Evolutionary conservation across 2,888 invertebrate genomes (phyloP).

Genomic region (Leptothorax acervorum): DNA sequence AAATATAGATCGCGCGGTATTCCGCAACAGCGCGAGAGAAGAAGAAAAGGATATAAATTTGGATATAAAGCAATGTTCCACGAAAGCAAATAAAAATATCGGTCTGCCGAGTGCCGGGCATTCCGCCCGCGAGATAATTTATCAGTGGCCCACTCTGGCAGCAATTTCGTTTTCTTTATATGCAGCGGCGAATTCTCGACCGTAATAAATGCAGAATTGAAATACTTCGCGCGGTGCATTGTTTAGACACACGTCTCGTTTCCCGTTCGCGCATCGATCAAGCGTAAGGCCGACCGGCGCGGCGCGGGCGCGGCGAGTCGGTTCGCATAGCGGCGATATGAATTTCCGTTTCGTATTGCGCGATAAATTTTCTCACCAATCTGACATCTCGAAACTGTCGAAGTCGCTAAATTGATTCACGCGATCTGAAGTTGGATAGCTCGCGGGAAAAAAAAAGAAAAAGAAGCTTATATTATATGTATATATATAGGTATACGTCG

Average conservation of each 20-base stretch:
- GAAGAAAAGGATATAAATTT: constrained; percentile 35
- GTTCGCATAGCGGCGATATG: constrained; percentile 34
- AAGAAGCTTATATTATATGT: neutral
- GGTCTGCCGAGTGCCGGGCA: constrained; percentile 29
- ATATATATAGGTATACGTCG: neutral
- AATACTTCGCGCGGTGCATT: constrained; percentile 35
- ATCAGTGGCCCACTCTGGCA: constrained; percentile 7
- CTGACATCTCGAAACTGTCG: constrained; percentile 47
- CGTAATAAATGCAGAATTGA: constrained; percentile 53
- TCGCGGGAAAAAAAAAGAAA: neutral
- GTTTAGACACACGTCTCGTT: constrained; percentile 33
- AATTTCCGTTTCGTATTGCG: constrained; percentile 38
- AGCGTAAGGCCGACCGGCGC: constrained; percentile 1
- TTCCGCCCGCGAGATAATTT: constrained; percentile 34
- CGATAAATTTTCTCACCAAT: constrained; percentile 51
- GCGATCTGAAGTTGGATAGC: constrained; percentile 45
- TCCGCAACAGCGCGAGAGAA: constrained; percentile 8
- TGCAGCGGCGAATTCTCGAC: constrained; percentile 29
- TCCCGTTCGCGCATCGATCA: constrained; percentile 34
- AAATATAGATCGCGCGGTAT: neutral
- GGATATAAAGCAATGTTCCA: constrained; percentile 48
- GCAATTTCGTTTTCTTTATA: constrained; percentile 44
- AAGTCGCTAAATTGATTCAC: constrained; percentile 53
- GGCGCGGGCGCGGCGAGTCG: neutral
- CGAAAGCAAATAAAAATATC: constrained; percentile 49